These are phyloP conservation scores for Amphimedon queenslandica DNA, from an alignment of 37 sponge, comb jelly and placozoan species.

Conservation along the genomic window DNA sequence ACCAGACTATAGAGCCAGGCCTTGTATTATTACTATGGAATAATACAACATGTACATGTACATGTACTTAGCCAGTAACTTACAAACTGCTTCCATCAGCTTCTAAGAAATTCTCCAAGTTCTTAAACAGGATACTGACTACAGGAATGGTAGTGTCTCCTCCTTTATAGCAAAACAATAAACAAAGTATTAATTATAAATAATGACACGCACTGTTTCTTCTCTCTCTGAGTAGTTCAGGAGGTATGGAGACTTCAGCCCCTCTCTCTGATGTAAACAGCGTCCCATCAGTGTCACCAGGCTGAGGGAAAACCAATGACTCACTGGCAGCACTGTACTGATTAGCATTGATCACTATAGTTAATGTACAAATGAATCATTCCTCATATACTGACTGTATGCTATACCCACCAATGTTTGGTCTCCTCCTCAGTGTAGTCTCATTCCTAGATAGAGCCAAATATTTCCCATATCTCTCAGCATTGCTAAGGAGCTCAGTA, in stretches of 20 bases:
- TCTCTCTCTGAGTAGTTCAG: not conserved
- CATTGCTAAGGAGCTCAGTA: constrained; percentile 9
- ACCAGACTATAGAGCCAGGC: not conserved
- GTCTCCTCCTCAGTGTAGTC: not conserved
- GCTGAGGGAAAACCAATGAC: not conserved
- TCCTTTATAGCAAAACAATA: too few species aligned
- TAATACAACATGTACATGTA: not conserved
- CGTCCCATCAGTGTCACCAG: not conserved
- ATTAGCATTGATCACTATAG: not conserved
- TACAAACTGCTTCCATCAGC: not conserved
- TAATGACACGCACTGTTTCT: not conserved
- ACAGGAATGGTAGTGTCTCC: constrained; percentile 1
- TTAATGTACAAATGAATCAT: not conserved
- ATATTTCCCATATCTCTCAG: constrained; percentile 28
- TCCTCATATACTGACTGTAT: not conserved
- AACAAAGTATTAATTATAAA: not conserved
- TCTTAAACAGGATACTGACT: constrained; percentile 11
- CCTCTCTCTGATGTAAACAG: not conserved
- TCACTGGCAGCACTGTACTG: not conserved
- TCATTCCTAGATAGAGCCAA: constrained; percentile 1
- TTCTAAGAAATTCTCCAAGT: constrained; percentile 12
- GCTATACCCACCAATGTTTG: constrained; percentile 6
- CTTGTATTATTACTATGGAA: not conserved
- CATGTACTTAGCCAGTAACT: not conserved
- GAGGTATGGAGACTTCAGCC: not conserved